These are phyloP conservation scores for Garra rufa DNA, from an alignment of 2,113 vertebrate genomes.

Conservation along the genomic window DNA sequence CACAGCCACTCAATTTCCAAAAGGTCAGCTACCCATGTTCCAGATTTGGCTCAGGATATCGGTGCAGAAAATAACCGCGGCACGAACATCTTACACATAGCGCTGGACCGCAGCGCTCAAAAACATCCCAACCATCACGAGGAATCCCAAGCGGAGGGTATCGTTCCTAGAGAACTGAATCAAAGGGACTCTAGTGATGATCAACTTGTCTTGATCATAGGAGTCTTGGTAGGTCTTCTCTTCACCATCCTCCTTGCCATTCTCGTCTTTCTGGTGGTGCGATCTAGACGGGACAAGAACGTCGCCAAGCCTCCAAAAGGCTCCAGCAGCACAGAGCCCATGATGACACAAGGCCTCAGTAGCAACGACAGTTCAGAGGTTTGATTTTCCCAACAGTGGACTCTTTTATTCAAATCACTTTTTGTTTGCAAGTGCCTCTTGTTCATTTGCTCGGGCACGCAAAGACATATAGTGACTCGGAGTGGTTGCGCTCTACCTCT, in stretches of 20 bases:
- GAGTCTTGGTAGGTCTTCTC: slow-evolving; percentile 75
- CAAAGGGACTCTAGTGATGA: slow-evolving; percentile 62
- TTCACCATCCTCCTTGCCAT: slow-evolving; percentile 76
- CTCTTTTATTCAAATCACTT: slow-evolving; percentile 45
- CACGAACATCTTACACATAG: slow-evolving; percentile 92
- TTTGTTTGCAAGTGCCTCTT: slow-evolving; percentile 76
- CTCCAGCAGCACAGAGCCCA: slow-evolving; percentile 78
- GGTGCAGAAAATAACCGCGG: slow-evolving; percentile 83
- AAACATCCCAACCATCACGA: slow-evolving; percentile 65
- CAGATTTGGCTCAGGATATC: slow-evolving; percentile 77
- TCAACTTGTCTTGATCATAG: slow-evolving; percentile 73
- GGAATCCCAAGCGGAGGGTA: slow-evolving; percentile 63
- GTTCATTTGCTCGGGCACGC: slow-evolving; percentile 64
- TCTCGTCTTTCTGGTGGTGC: slow-evolving; percentile 69
- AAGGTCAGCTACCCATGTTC: slow-evolving; percentile 70
- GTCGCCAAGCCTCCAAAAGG: slow-evolving; percentile 62
- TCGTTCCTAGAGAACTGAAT: slow-evolving; percentile 75
- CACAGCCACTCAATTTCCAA: slow-evolving; percentile 54
- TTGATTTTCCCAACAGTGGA: slow-evolving; percentile 67
- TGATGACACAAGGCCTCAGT: slow-evolving; percentile 71
- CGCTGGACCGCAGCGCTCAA: slow-evolving; percentile 77
- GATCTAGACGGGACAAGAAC: slow-evolving; percentile 69
- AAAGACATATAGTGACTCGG: slow-evolving; percentile 57
- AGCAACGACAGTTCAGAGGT: slow-evolving; percentile 88
- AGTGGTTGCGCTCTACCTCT: slow-evolving; percentile 35